Evolutionary conservation across 1,140 invertebrate species (phyloP).

Genomic region (Diuraphis noxia): DNA sequence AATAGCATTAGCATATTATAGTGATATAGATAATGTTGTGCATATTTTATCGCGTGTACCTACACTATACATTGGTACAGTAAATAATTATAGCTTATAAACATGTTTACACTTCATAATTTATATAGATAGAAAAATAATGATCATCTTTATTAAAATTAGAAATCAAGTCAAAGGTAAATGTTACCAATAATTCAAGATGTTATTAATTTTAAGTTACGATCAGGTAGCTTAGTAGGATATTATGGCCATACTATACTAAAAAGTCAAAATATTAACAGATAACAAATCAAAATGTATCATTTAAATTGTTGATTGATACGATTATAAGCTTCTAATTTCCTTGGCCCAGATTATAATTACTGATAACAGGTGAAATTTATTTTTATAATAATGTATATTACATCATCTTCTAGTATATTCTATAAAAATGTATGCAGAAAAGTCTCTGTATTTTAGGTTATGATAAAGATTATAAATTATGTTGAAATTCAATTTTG

Average conservation of each 20-base stretch:
- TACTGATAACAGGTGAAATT: not conserved
- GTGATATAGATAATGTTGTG: not conserved
- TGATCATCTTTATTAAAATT: not conserved
- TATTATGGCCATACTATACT: not conserved
- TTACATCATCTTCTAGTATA: not conserved
- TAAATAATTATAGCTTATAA: not conserved
- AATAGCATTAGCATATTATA: not conserved
- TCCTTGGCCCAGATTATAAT: not conserved
- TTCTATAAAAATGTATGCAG: not conserved
- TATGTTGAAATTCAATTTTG: not conserved
- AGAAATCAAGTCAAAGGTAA: not conserved
- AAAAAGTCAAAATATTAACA: not conserved
- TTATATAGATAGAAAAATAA: not conserved
- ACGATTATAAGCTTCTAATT: not conserved
- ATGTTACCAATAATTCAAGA: not conserved
- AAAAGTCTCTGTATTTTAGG: not conserved
- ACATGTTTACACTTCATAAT: not conserved
- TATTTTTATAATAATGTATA: not conserved
- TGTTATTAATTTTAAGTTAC: not conserved
- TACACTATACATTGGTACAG: too few relatives aligned
- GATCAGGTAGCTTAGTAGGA: not conserved
- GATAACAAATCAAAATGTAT: not conserved
- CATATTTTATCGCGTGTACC: not conserved
- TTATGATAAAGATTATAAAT: not conserved
- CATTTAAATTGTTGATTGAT: not conserved